These are phyloP conservation scores for Gnathochromis pfefferi DNA, from an alignment of 2,113 vertebrate genomes.

Conservation along the genomic window DNA sequence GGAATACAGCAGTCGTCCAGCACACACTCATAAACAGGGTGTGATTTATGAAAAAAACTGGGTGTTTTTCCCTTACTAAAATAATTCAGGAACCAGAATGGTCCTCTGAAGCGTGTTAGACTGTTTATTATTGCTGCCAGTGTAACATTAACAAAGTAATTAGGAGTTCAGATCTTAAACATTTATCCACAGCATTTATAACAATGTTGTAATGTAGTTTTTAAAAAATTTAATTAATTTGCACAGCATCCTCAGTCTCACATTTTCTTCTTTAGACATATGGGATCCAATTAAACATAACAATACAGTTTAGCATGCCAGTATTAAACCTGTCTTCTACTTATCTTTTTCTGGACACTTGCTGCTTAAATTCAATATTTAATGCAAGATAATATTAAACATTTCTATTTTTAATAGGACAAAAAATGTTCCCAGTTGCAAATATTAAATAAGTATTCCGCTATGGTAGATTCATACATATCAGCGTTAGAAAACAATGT, in stretches of 20 bases:
- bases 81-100: neutral
- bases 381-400: neutral
- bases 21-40: neutral
- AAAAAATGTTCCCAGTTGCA: neutral
- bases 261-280: neutral
- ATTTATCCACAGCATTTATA: neutral
- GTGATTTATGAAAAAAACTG: neutral
- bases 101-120: neutral
- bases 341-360: neutral
- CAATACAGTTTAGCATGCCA: neutral
- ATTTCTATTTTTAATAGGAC: neutral
- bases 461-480: neutral
- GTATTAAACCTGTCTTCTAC: rapidly evolving
- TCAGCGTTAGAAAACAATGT: rapidly evolving
- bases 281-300: neutral
- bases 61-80: neutral
- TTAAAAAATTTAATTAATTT: rapidly evolving
- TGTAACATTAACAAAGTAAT: neutral
- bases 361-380: neutral
- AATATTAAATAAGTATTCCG: neutral
- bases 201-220: neutral
- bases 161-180: neutral
- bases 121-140: neutral
- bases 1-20: neutral
- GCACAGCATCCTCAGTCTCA: neutral